Evolutionary conservation across 2,797 vertebrate species (phyloP).

Genomic region (Danio tinwini): DNA sequence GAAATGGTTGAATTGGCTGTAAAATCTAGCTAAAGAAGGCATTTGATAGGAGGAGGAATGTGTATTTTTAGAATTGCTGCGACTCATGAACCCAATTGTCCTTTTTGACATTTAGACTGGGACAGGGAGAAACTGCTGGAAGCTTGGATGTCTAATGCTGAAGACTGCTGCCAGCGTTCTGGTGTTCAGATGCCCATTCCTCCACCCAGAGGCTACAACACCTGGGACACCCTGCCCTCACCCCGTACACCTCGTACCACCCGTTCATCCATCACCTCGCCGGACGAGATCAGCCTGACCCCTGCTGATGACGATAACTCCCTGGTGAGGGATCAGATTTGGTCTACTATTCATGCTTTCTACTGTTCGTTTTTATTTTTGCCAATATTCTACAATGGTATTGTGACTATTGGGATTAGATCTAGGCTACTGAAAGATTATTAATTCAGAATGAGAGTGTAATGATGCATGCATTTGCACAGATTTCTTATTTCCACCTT

Average conservation of each 20-base stretch:
- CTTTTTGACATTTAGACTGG: constrained; percentile 83
- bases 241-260: constrained; percentile 92
- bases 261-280: constrained; percentile 91
- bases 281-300: constrained; percentile 92
- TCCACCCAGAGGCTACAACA: constrained; percentile 93
- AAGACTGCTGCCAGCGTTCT: constrained; percentile 96
- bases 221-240: constrained; percentile 96
- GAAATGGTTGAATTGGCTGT: background rate
- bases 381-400: too few species aligned
- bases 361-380: background rate
- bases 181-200: constrained; percentile 98
- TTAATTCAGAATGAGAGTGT: background rate
- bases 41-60: background rate
- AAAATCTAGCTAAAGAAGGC: background rate
- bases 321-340: constrained; percentile 78
- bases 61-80: constrained; percentile 1
- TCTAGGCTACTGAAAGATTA: background rate
- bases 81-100: background rate
- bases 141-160: constrained; percentile 96
- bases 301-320: constrained; percentile 87
- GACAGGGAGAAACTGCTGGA: constrained; percentile 97
- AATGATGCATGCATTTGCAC: too few species aligned
- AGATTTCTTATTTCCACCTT: too few species aligned
- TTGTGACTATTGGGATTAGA: background rate
- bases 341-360: background rate